phyloP scores from a whole-genome alignment of 2,888 invertebrate species.

The Drosophila picticornis region DNA sequence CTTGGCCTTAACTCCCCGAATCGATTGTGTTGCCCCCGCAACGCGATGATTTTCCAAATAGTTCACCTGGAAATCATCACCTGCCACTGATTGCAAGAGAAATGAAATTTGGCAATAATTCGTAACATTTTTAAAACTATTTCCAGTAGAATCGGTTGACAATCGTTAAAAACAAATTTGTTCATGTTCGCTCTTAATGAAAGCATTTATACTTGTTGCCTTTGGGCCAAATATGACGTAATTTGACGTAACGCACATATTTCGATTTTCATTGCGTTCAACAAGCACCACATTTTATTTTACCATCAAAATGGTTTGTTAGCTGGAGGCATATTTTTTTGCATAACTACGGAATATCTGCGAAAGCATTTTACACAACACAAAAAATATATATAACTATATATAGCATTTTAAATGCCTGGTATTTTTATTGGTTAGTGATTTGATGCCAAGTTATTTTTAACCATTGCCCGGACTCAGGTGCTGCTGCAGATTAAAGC shows the following conservation, averaged over 20 bases:
- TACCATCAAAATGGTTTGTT: constrained; percentile 11
- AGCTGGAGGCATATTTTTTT: constrained; percentile 2
- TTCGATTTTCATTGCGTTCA: constrained; percentile 20
- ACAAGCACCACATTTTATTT: constrained; percentile 15
- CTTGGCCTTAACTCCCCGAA: background rate
- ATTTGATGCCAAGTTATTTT: constrained; percentile 39
- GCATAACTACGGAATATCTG: constrained; percentile 3
- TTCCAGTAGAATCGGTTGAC: background rate
- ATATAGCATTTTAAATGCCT: constrained; percentile 34
- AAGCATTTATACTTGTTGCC: constrained; percentile 5
- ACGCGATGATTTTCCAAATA: background rate
- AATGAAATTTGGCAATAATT: background rate
- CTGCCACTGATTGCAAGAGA: background rate
- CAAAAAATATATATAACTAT: background rate
- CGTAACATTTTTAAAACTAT: background rate
- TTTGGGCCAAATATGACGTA: constrained; percentile 22
- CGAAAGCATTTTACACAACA: constrained; percentile 1
- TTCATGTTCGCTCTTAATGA: background rate
- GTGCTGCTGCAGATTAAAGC: constrained; percentile 1
- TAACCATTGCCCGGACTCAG: constrained; percentile 36
- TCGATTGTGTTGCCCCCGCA: constrained; percentile 7
- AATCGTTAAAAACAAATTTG: background rate
- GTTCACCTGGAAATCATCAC: background rate
- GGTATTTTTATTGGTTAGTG: constrained; percentile 7
- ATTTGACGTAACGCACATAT: constrained; percentile 41